Conservation (phyloP, 2,797 vertebrate species). For the Poeciliopsis gracilis region DNA sequence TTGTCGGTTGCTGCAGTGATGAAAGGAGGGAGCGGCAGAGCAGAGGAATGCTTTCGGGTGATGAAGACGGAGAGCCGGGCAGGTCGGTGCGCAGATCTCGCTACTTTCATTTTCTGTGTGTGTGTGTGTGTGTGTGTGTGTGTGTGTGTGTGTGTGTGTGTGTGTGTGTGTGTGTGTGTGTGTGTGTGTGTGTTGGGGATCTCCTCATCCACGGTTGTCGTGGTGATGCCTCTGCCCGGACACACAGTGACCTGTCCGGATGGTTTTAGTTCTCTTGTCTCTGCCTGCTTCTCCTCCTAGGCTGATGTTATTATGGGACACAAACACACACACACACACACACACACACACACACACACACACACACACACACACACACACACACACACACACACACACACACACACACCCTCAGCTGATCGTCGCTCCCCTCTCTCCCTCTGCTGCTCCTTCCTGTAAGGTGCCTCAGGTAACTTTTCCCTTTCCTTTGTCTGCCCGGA, state of each 20-base stretch:
- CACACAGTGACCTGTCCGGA: slow-evolving; percentile 22
- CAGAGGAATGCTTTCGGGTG: slow-evolving; percentile 84
- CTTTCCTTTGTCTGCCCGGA: not conserved
- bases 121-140: slow-evolving; percentile 19
- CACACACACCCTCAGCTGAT: slow-evolving; percentile 26
- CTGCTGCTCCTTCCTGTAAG: not conserved
- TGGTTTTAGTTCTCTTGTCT: not conserved
- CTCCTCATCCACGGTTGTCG: slow-evolving; percentile 59
- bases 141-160: slow-evolving; percentile 4
- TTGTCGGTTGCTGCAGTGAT: slow-evolving; percentile 68
- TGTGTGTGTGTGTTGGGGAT: slow-evolving; percentile 40
- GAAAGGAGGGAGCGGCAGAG: slow-evolving; percentile 78
- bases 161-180: slow-evolving; percentile 19
- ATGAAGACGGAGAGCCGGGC: slow-evolving; percentile 78
- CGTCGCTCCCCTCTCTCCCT: slow-evolving; percentile 61
- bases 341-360: slow-evolving; percentile 14
- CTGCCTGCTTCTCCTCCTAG: slow-evolving; percentile 16
- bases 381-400: no score
- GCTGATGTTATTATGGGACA: slow-evolving; percentile 30
- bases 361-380: not conserved
- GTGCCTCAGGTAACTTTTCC: not conserved
- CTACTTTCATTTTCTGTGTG: slow-evolving; percentile 4
- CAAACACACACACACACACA: slow-evolving; percentile 33
- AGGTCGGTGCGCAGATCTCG: slow-evolving; percentile 78
- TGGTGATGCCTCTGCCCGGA: slow-evolving; percentile 60